phyloP scores from a whole-genome alignment of 2,797 vertebrate species.

The Lacerta bilineata region DNA sequence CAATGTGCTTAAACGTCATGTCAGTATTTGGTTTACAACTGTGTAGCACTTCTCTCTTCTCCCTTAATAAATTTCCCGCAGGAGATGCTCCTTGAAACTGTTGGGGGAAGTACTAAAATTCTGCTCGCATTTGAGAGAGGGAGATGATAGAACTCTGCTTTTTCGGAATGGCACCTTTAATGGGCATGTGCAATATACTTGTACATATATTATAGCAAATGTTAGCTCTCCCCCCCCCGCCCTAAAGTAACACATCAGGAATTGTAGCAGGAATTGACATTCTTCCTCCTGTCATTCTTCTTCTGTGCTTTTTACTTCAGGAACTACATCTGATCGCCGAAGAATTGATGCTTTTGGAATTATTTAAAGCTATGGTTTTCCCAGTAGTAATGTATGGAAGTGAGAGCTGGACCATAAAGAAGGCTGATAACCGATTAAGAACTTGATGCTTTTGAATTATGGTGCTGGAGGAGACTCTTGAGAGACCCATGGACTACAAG shows the following conservation, averaged over 20 bases:
- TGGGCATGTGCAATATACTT: background rate
- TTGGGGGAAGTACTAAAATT: too few relatives aligned
- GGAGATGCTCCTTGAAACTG: background rate
- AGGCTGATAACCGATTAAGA: too few relatives aligned
- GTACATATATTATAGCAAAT: background rate
- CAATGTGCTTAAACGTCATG: background rate
- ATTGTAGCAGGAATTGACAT: too few relatives aligned
- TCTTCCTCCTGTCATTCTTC: background rate
- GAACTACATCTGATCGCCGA: background rate
- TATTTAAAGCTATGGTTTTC: too few relatives aligned
- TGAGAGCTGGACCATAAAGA: too few relatives aligned
- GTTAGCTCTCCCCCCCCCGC: too few relatives aligned
- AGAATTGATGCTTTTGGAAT: too few relatives aligned
- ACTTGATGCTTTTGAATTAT: too few relatives aligned
- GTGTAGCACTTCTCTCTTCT: background rate
- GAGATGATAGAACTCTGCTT: background rate
- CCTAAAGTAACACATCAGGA: too few relatives aligned
- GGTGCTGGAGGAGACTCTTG: too few relatives aligned
- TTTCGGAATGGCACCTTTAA: background rate
- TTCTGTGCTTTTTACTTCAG: background rate
- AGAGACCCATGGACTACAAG: too few relatives aligned
- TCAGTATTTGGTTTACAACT: background rate
- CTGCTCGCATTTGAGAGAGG: background rate
- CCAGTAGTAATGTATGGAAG: too few relatives aligned
- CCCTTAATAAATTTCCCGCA: background rate